Evolutionary conservation across 2,113 vertebrate species (phyloP), one percentile per base, ranked within the genome.

Genomic region (Labeo rohita): DNA sequence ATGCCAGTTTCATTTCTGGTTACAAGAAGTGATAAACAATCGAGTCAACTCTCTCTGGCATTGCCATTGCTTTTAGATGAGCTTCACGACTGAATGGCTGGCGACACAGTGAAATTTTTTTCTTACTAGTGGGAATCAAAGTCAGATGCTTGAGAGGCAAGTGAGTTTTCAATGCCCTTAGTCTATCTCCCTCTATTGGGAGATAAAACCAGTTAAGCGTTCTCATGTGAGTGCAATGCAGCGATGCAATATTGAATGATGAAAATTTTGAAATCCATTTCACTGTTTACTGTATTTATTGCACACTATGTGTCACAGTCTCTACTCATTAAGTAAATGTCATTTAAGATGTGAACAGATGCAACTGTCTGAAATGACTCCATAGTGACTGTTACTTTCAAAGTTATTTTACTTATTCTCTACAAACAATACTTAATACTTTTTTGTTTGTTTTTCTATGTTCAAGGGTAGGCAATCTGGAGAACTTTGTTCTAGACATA

Each of bases 211-310:
- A 83, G 75, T 70, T 36, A 70, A 75, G 73, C 6, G 39, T 47
- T 81, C 61, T 68, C 65, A 70, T 54, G 65, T 54, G 80, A 83
- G 70, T 54, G 63, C 75, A 78, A 56, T 56, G 65, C 65, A 65
- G 61, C 12, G 16, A 54, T 70, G 80, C 28, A 83, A 83, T 83
- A 83, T 83, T 83, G 77, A 80, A 81, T 86, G 85, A 86, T 74
- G 85, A 70, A 86, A 81, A 86, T 61, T 49, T 81, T 86, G 43
- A 79, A 86, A 80, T 50, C 65, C 70, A 86, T 86, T 86, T 79
- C 85, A 86, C 85, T n/a, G 23, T 83, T 70, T 81, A 66, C 79
- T 0, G 4, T 43, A 65, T 81, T 65, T 66, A 16, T 80, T 61
- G 18, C 59, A 80, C n/a, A 59, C 28, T 15, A 43, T 49, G 79